A percentile compares a stretch with the other conserved stretches of the same genome.
phyloP scores from a whole-genome alignment of 2,797 vertebrate species.

The Bovichtus variegatus region DNA sequence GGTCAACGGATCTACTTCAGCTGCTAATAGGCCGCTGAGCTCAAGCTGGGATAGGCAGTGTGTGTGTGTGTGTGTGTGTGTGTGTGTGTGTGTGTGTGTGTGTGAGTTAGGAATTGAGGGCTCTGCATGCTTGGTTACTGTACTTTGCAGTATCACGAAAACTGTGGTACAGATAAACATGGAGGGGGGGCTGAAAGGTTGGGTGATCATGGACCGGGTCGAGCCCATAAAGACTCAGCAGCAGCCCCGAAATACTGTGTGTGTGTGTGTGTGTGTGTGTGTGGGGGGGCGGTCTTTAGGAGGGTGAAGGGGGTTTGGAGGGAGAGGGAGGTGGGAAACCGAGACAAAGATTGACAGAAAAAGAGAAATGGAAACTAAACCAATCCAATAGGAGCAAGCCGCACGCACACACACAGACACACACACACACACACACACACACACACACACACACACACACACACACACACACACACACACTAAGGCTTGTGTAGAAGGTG shows the following conservation, averaged over 20 bases:
- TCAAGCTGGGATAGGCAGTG: conserved; percentile 8
- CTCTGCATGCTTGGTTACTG: conserved; percentile 40
- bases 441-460: neutral
- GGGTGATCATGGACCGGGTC: conserved; percentile 14
- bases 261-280: no score
- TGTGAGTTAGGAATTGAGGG: neutral
- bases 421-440: neutral
- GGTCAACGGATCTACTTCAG: conserved; percentile 51
- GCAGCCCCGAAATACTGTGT: neutral
- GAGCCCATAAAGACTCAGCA: conserved; percentile 22
- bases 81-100: conserved; percentile 9
- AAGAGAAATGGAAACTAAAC: conserved; percentile 13
- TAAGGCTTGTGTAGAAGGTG: neutral
- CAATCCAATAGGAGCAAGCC: neutral
- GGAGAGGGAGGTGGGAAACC: neutral
- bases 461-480: neutral
- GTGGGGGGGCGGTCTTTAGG: neutral
- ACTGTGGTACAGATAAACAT: conserved; percentile 22
- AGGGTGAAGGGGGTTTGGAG: neutral
- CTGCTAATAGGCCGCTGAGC: conserved; percentile 43
- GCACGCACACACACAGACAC: neutral
- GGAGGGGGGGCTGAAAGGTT: conserved; percentile 15
- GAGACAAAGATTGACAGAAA: neutral
- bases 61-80: neutral
- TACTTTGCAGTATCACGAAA: neutral